Conservation (phyloP, 2,888 invertebrate species). For the Chromoteleia sp. region DNA sequence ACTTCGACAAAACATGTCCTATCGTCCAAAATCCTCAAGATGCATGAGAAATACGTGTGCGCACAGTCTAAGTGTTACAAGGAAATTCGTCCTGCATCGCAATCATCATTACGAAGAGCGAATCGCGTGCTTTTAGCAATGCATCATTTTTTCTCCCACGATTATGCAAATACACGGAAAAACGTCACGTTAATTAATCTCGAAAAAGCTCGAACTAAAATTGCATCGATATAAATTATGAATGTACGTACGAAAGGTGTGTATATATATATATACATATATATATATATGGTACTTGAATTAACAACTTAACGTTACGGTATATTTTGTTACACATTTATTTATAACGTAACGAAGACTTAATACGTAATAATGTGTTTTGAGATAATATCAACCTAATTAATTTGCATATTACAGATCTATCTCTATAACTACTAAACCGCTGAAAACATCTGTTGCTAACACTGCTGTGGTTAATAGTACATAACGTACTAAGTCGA, state of each 20-base stretch:
- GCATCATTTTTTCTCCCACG: slow-evolving; percentile 24
- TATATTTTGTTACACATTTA: too few species aligned
- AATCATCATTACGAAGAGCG: slow-evolving; percentile 57
- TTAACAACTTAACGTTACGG: too few species aligned
- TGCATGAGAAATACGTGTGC: slow-evolving; percentile 82
- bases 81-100: slow-evolving; percentile 76
- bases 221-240: too few species aligned
- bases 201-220: too few species aligned
- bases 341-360: background rate
- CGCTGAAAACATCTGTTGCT: slow-evolving; percentile 62
- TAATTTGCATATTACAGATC: slow-evolving; percentile 55
- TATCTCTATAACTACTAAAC: slow-evolving; percentile 49
- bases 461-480: slow-evolving; percentile 50
- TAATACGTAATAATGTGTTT: background rate
- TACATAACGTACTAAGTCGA: slow-evolving; percentile 14
- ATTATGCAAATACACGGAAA: background rate
- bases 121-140: slow-evolving; percentile 35
- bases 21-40: slow-evolving; percentile 82
- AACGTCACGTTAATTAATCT: background rate
- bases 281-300: too few species aligned
- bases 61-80: slow-evolving; percentile 76
- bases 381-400: slow-evolving; percentile 49
- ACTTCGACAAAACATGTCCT: slow-evolving; percentile 82
- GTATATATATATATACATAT: too few species aligned
- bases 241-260: too few species aligned